Evolutionary conservation across 2,797 vertebrate genomes (phyloP).

Genomic region (Garrulus glandarius): DNA sequence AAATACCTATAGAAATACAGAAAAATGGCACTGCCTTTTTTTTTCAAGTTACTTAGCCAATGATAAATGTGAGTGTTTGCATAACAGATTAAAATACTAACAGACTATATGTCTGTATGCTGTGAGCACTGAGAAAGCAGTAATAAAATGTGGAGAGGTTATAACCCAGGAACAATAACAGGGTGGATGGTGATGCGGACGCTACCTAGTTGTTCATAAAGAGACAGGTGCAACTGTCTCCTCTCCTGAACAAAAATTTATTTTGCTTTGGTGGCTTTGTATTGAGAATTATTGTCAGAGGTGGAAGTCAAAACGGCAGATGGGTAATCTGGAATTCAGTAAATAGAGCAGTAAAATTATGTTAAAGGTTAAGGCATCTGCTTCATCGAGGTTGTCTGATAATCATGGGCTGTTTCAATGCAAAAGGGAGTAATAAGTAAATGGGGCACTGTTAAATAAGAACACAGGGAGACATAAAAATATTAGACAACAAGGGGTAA

Average conservation of each 20-base stretch:
- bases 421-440: not conserved
- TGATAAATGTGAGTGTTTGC: not conserved
- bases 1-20: not conserved
- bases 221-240: not conserved
- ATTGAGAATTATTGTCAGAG: not conserved
- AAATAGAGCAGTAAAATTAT: not conserved
- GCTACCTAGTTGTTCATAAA: not conserved
- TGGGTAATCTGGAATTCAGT: not conserved
- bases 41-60: not conserved
- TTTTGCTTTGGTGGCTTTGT: not conserved
- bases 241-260: not conserved
- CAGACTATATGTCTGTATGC: not conserved
- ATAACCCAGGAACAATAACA: not conserved
- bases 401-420: not conserved
- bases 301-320: not conserved
- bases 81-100: not conserved
- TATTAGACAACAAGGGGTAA: not conserved
- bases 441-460: not conserved
- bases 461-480: not conserved
- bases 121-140: not conserved
- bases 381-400: not conserved
- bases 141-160: not conserved
- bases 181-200: rapidly evolving
- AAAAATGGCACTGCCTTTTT: not conserved
- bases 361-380: not conserved